A percentile compares a stretch with the other conserved stretches of the same genome.
These are phyloP conservation scores for Drosophila tani DNA, from an alignment of 1,140 invertebrate genomes.

Conservation along the genomic window DNA sequence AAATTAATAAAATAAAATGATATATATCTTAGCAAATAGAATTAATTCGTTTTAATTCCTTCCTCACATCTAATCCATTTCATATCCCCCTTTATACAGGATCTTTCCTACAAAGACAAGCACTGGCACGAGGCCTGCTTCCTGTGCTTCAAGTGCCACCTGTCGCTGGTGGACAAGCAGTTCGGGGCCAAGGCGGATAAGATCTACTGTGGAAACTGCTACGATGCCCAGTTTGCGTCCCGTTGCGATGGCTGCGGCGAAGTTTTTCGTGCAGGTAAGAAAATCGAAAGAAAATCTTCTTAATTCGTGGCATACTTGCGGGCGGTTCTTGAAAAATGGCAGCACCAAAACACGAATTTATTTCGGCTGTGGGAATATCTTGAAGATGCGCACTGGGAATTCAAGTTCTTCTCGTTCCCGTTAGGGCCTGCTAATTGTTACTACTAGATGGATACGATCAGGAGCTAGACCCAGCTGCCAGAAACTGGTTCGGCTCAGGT, in stretches of 20 bases:
- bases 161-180: conserved; percentile 99
- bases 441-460: background rate
- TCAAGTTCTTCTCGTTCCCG: conserved; percentile 28
- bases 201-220: conserved; percentile 99
- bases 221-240: conserved; percentile 99
- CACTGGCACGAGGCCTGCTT: conserved; percentile 99
- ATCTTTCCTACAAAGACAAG: conserved; percentile 99
- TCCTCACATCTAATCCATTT: background rate
- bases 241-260: conserved; percentile 99
- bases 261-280: conserved; percentile 98
- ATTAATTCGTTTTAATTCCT: background rate
- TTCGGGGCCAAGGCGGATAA: conserved; percentile 99
- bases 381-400: conserved; percentile 18
- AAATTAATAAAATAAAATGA: background rate
- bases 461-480: conserved; percentile 3
- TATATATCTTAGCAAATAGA: background rate
- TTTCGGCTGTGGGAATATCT: conserved; percentile 8
- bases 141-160: conserved; percentile 98
- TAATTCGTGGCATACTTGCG: conserved; percentile 57
- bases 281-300: background rate
- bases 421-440: conserved; percentile 28
- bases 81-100: conserved; percentile 87
- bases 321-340: conserved; percentile 21
- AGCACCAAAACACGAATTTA: background rate
- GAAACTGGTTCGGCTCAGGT: conserved; percentile 39